Evolutionary conservation across 2,113 vertebrate species (phyloP).

Genomic region (Lethenteron reissneri): DNA sequence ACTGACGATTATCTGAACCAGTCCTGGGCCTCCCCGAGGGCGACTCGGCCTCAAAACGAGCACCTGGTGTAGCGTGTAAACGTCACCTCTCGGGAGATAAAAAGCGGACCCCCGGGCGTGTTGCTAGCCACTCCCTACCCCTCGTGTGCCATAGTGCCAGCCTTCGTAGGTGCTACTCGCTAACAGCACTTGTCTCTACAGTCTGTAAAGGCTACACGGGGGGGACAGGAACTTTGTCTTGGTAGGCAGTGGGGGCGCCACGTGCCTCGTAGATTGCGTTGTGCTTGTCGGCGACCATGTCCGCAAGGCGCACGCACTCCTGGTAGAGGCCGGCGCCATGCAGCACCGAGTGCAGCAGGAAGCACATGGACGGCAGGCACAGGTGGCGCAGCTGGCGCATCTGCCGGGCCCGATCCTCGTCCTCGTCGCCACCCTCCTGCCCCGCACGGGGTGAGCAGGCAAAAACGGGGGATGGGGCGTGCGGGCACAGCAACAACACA

Average conservation of each 20-base stretch:
- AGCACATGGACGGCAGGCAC: constrained; percentile 63
- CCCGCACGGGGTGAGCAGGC: neutral
- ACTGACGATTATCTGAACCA: too few relatives aligned
- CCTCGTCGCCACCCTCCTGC: constrained; percentile 47
- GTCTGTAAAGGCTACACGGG: neutral
- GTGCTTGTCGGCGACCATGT: constrained; percentile 62
- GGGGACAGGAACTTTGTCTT: neutral
- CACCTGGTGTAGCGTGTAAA: too few relatives aligned
- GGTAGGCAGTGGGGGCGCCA: neutral
- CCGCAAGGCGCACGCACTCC: constrained; percentile 65
- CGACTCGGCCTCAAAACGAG: too few relatives aligned
- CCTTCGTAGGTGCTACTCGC: neutral
- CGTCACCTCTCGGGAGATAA: neutral
- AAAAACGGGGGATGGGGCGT: neutral
- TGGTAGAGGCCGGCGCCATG: constrained; percentile 60
- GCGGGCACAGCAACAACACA: neutral
- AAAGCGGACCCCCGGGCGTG: neutral
- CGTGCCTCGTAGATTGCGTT: constrained; percentile 59
- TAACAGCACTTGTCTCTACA: neutral
- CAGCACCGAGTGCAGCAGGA: constrained; percentile 60
- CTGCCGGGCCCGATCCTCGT: constrained; percentile 53
- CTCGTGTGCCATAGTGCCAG: neutral
- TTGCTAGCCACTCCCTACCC: neutral
- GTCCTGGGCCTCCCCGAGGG: too few relatives aligned
- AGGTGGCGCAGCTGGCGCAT: constrained; percentile 51